phyloP scores from a whole-genome alignment of 2,888 invertebrate species.

The Drepana falcataria region DNA sequence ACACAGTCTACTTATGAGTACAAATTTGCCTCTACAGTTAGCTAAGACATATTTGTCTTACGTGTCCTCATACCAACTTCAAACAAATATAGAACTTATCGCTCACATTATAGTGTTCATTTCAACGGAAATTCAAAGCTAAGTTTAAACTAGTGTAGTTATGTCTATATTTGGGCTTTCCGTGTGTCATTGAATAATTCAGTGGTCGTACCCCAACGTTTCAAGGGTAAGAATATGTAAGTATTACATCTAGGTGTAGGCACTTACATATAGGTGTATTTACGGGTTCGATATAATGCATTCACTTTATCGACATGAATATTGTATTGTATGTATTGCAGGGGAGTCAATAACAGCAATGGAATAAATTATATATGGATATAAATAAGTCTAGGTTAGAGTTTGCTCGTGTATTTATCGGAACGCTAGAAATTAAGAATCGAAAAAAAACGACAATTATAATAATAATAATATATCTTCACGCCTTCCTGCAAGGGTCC shows the following conservation, averaged over 20 bases:
- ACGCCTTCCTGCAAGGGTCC: no score
- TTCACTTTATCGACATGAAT: slow-evolving; percentile 42
- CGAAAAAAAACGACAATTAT: no score
- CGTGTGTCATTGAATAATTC: slow-evolving; percentile 77
- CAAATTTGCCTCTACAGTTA: slow-evolving; percentile 66
- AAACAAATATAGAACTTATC: slow-evolving; percentile 61
- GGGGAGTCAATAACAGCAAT: slow-evolving; percentile 15
- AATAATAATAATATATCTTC: no score
- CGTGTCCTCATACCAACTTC: slow-evolving; percentile 52
- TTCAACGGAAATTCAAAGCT: slow-evolving; percentile 40
- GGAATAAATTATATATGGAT: not conserved
- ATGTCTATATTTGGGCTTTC: slow-evolving; percentile 74
- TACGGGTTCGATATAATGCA: slow-evolving; percentile 46
- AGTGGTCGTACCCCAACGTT: slow-evolving; percentile 71
- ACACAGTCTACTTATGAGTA: slow-evolving; percentile 65
- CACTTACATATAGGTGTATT: slow-evolving; percentile 42
- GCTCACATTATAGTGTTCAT: slow-evolving; percentile 41
- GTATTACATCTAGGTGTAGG: slow-evolving; percentile 40
- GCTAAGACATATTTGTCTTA: slow-evolving; percentile 72
- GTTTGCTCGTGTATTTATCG: no score
- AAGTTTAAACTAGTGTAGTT: slow-evolving; percentile 44
- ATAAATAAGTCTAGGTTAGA: no score
- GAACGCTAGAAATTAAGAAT: no score
- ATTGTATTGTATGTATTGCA: slow-evolving; percentile 34
- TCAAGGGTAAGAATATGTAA: slow-evolving; percentile 75